Base-by-base conservation (phyloP, 2,888 invertebrate genomes). In the Mythimna pallens region DNA sequence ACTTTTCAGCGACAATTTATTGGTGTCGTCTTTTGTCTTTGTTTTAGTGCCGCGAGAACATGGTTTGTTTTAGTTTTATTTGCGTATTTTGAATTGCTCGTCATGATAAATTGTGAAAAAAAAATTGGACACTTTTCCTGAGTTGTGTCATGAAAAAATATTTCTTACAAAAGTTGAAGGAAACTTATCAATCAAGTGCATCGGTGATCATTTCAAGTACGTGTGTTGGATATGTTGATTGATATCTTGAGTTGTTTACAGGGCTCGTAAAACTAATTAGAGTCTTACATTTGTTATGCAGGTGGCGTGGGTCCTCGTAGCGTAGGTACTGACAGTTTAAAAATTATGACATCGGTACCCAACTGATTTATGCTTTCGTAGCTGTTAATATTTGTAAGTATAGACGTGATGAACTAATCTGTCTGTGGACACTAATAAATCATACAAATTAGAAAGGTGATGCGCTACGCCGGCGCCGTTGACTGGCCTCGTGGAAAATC, bases 1-100 rank as follows among this genome's bases (percentile, higher is more conserved):
- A 95, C 95, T 95, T 95, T 95, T 95, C 94, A 94, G 92, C 90
- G 90, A 90, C 88, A 93, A 95, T 95, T 96, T 95, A 95, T 94
- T 89, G 90, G 89, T 89, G 86, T 89, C 92, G 93, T 92, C 93
- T 93, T 95, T 94, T 94, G 93, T 95, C 94, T 95, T 94, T 95
- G 94, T 95, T 95, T 93, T 93, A 92, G 89, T 90, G 90, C 89
- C 85, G 88, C 90, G 92, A 91, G 91, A 93, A 94, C 93, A 94
- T 93, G 92, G 89, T 92, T 92, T 90, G 89, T 92, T 92, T 92
- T 90, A 90, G 91, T 92, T 92, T 90, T 91, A 90, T 92, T 93
- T 89, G 88, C 86, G 83, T 86, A 88, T 89, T 89, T 88, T 90
- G 89, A 90, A 90, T 90, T 88, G 87, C 87, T 87, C 76, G 84